These are phyloP conservation scores for Peromyscus maniculatus DNA, from an alignment of 2,113 vertebrate species.

Conservation along the genomic window DNA sequence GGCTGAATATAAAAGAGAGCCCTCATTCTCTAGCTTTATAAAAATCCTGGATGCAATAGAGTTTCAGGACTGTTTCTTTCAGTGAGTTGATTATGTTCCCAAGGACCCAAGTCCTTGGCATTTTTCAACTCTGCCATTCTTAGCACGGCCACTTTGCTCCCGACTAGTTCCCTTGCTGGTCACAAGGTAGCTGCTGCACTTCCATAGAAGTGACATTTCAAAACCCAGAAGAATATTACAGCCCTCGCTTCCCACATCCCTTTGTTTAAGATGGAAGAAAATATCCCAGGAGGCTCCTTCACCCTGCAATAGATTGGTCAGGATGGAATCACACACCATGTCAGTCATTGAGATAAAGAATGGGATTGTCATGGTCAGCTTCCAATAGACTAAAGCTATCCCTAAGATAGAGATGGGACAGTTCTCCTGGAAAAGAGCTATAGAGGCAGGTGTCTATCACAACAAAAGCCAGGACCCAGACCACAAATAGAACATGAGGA, in stretches of 20 bases:
- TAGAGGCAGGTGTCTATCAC: neutral
- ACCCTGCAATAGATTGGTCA: neutral
- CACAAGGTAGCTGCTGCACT: neutral
- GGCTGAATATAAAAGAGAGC: neutral
- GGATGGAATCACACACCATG: neutral
- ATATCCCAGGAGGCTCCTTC: neutral
- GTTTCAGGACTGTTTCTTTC: neutral
- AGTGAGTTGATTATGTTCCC: neutral
- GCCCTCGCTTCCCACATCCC: neutral
- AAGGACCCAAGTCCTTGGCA: neutral
- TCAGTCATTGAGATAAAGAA: neutral
- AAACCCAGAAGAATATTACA: neutral
- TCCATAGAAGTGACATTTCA: neutral
- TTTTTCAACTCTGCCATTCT: neutral
- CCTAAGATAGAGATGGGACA: neutral
- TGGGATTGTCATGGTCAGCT: neutral
- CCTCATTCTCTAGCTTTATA: neutral
- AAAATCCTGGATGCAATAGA: neutral
- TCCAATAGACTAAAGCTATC: neutral
- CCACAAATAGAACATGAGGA: neutral
- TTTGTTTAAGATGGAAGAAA: neutral
- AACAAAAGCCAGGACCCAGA: neutral
- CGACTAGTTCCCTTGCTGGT: neutral
- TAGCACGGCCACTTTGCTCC: neutral
- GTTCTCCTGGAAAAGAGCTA: neutral